Conservation (phyloP, 2,888 invertebrate genomes). For the Theodoxus fluviatilis region DNA sequence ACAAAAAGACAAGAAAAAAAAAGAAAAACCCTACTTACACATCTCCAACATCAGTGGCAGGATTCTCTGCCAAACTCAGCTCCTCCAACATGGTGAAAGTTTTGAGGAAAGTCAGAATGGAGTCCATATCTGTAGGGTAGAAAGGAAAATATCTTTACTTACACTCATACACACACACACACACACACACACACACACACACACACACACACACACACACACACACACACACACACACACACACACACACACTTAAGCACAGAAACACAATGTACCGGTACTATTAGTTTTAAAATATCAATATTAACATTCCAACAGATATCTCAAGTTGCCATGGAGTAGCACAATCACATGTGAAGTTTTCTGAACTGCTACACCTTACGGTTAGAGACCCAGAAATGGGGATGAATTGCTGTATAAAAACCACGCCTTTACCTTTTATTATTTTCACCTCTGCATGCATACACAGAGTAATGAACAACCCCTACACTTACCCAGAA, state of each 20-base stretch:
- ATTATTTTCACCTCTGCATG: no score
- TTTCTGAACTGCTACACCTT: no score
- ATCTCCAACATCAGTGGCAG: slow-evolving; percentile 32
- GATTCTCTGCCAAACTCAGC: slow-evolving; percentile 36
- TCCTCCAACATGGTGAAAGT: slow-evolving; percentile 29
- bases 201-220: background rate
- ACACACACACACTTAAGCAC: slow-evolving; percentile 18
- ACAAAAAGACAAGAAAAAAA: background rate
- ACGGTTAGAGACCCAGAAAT: no score
- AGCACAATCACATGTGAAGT: no score
- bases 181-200: background rate
- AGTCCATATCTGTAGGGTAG: slow-evolving; percentile 31
- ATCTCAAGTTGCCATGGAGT: no score
- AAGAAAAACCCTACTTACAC: slow-evolving; percentile 20
- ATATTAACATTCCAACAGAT: no score
- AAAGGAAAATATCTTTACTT: background rate
- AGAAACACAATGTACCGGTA: no score
- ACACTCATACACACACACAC: background rate
- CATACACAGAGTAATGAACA: background rate
- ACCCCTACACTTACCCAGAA: slow-evolving; percentile 42
- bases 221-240: slow-evolving; percentile 11
- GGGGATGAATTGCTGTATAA: no score
- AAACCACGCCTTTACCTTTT: no score
- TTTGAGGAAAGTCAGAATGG: slow-evolving; percentile 28
- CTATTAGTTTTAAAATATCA: no score